phyloP scores from a whole-genome alignment of 1,140 invertebrate species.

The Drosophila biarmipes region DNA sequence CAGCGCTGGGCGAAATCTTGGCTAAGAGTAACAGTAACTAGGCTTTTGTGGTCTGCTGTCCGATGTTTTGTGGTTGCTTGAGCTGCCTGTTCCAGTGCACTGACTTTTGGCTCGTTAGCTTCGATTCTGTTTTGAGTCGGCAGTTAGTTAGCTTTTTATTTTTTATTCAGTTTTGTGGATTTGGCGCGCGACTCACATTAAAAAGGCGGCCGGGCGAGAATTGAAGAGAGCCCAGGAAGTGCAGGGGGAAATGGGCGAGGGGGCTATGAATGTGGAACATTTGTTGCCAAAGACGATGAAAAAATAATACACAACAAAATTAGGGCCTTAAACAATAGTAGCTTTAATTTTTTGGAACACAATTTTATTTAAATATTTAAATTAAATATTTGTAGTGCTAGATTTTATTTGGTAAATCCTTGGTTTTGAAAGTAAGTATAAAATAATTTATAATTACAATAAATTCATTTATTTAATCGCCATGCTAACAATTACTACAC shows the following conservation, averaged over 20 bases:
- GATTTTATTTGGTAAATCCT: no score
- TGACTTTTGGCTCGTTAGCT: slow-evolving; percentile 72
- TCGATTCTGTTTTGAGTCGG: slow-evolving; percentile 52
- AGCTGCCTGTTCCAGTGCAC: slow-evolving; percentile 66
- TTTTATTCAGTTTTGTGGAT: slow-evolving; percentile 47
- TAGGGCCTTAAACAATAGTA: no score
- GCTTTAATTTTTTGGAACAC: no score
- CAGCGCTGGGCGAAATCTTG: slow-evolving; percentile 42
- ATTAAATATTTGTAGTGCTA: no score
- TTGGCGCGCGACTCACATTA: slow-evolving; percentile 67
- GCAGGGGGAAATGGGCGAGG: slow-evolving; percentile 1
- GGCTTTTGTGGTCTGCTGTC: slow-evolving; percentile 27
- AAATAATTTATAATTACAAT: no score
- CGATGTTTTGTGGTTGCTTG: slow-evolving; percentile 18
- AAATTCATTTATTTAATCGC: background rate
- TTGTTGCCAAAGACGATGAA: slow-evolving; percentile 25
- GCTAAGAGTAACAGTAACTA: slow-evolving; percentile 58
- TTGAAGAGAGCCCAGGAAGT: slow-evolving; percentile 40
- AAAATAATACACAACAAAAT: slow-evolving; percentile 13
- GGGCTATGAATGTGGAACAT: slow-evolving; percentile 54
- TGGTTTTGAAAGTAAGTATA: no score
- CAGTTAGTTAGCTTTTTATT: slow-evolving; percentile 58
- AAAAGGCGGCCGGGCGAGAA: slow-evolving; percentile 62
- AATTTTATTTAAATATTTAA: no score
- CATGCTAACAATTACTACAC: slow-evolving; percentile 40